These are phyloP conservation scores for Pollachius pollachius DNA, from an alignment of 2,113 vertebrate genomes.

Conservation along the genomic window DNA sequence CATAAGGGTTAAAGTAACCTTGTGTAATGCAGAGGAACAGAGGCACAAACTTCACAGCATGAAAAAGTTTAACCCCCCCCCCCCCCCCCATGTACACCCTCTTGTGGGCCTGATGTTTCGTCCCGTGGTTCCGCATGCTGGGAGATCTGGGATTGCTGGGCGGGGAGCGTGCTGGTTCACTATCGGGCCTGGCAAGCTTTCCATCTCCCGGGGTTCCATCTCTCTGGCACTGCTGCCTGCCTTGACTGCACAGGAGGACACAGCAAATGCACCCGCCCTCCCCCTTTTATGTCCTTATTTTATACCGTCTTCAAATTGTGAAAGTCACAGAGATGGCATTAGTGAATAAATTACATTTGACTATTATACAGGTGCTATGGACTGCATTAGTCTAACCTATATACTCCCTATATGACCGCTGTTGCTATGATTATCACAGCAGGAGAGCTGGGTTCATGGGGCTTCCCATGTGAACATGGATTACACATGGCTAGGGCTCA, in stretches of 20 bases:
- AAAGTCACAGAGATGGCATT: not conserved
- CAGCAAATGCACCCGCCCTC: too few relatives aligned
- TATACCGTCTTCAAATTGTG: not conserved
- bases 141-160: not conserved
- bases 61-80: constrained; percentile 28
- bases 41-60: constrained; percentile 15
- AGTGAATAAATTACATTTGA: constrained; percentile 4
- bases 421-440: constrained; percentile 8
- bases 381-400: not conserved
- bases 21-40: constrained; percentile 41
- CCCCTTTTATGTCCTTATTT: not conserved
- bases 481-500: constrained; percentile 22
- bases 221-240: too few relatives aligned
- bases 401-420: constrained; percentile 7
- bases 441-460: constrained; percentile 1
- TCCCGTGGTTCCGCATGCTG: not conserved
- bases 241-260: too few relatives aligned
- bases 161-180: too few relatives aligned
- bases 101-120: too few relatives aligned
- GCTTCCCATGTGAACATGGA: constrained; percentile 33
- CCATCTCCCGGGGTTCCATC: too few relatives aligned
- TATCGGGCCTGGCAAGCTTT: too few relatives aligned
- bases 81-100: constrained; percentile 17
- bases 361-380: constrained; percentile 5
- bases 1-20: constrained; percentile 51